Evolutionary conservation across 2,888 invertebrate genomes (phyloP), one percentile per base, ranked within the genome.

Genomic region (Drosophila macrospina): DNA sequence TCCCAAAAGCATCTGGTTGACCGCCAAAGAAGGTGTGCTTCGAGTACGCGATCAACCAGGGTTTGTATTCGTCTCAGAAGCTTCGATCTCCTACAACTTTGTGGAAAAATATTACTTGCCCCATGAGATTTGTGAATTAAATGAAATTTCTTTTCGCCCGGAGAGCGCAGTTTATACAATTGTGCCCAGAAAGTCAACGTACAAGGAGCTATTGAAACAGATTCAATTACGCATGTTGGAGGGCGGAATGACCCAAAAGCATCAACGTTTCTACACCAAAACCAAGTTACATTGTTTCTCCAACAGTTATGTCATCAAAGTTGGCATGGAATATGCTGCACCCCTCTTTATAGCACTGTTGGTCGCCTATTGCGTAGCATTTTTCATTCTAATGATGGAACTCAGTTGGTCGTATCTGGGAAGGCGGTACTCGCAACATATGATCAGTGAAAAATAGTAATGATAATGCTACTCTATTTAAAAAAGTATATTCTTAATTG

Each of bases 61-160:
- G 0, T 92, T 83, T 54, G 92, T 91, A 0, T 92, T 86, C 59
- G 76, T 88, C 24, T 89, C 90, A 4, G 92, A 92, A 30, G 84
- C 88, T 1, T 86, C 89, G 1, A 81, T 72, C 2, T 80, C 86
- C 0, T 91, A 88, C 51, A 60, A 73, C 20, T 68, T 87, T 13
- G 82, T 92, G 5, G 90, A 89, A 48, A 82, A 86, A n/a, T 80
- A 80, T 20, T 92, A 82, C 36, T 51, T 84, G n/a, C 89, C 89
- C 0, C 79, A 90, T 48, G 91, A 92, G 60, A 90, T 92, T 4
- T 92, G 92, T 37, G 91, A 91, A 34, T 56, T 92, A 0, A 91
- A 92, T 69, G 91, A 91, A 63, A 83, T 92, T 0, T 56, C 72
- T 4, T 77, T 92, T 4, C 77, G 91, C 4, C 69, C 86, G 0